phyloP scores from a whole-genome alignment of 1,140 invertebrate species.

The Spodoptera frugiperda region DNA sequence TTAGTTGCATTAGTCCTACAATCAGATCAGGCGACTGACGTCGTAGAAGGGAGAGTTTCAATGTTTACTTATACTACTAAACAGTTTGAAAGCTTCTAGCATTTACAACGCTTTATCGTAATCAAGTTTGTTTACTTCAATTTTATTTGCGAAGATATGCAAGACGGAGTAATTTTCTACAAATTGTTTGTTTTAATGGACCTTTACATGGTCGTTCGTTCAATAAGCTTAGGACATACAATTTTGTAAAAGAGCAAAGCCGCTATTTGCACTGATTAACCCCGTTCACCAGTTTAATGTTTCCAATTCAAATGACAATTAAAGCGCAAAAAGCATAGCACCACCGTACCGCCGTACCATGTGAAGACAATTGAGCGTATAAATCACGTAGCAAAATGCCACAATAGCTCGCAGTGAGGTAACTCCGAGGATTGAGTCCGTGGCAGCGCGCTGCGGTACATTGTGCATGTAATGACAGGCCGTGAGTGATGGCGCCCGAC shows the following conservation, averaged over 20 bases:
- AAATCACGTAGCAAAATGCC: slow-evolving; percentile 21
- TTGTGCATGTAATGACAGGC: slow-evolving; percentile 27
- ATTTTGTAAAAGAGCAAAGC: too few species aligned
- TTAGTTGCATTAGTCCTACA: too few species aligned
- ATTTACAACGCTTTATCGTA: too few species aligned
- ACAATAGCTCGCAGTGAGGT: slow-evolving; percentile 27
- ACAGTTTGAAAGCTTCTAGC: background rate
- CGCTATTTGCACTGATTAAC: background rate
- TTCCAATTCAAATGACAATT: slow-evolving; percentile 7
- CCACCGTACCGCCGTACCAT: background rate
- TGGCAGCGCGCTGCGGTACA: background rate
- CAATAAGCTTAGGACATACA: too few species aligned
- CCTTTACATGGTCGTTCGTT: too few species aligned
- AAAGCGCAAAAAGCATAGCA: slow-evolving; percentile 1
- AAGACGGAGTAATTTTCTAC: background rate
- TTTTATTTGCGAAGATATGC: too few species aligned
- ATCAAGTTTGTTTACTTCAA: too few species aligned
- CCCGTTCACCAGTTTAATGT: background rate
- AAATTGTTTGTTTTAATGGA: background rate
- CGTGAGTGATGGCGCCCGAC: slow-evolving; percentile 17
- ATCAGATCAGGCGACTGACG: background rate
- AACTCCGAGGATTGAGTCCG: slow-evolving; percentile 31
- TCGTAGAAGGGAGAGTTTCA: background rate
- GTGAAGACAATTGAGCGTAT: slow-evolving; percentile 32
- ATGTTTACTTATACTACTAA: background rate